Base-by-base conservation (phyloP, 2,113 vertebrate species). In the Scopus umbretta region DNA sequence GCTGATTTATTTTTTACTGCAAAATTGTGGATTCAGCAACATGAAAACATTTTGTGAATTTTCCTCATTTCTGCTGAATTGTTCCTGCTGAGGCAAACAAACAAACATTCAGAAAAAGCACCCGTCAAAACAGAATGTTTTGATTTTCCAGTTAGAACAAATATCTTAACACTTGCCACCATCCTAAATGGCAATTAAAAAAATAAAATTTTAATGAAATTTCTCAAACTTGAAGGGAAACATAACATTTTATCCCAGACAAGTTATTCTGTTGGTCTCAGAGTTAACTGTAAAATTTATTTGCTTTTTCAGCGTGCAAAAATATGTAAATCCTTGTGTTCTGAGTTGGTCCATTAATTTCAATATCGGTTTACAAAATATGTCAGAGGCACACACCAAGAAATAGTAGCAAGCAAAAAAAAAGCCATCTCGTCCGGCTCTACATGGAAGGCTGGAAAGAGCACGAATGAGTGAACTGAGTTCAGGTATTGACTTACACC, bases 51-150 rank as follows among this genome's bases (percentile, higher is more conserved):
- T 90, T 73, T 88, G 59, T 70, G 67, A 82, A 36, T 90, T 86
- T 88, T 50, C 43, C 40, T 91, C 10, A 11, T 84, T 91, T 91
- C 80, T 94, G 32, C 18, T 59, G 81, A 91, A 81, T 59, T 89
- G 65, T 59, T 87, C 80, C 84, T 10, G 1, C 76, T 78, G 94
- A 74, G 75, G 67, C 42, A 95, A 94, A 62, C 63, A 92, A 93
- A 80, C 45, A 82, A 94, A 87, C 61, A 30, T 47, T 45, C 38
- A 80, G 56, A 61, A 96, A 52, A 89, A 90, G 14, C 21, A 68
- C 16, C 86, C 78, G 72, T 89, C 49, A 82, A 79, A 92, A 65
- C 81, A 93, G 87, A 89, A 89, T 85, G 70, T 62, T 93, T 90
- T 94, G 43, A 58, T 91, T 92, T 97, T 56, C 45, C 61, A 32